Base-by-base conservation (phyloP, 2,797 vertebrate genomes). In the Poeciliopsis turneri region DNA sequence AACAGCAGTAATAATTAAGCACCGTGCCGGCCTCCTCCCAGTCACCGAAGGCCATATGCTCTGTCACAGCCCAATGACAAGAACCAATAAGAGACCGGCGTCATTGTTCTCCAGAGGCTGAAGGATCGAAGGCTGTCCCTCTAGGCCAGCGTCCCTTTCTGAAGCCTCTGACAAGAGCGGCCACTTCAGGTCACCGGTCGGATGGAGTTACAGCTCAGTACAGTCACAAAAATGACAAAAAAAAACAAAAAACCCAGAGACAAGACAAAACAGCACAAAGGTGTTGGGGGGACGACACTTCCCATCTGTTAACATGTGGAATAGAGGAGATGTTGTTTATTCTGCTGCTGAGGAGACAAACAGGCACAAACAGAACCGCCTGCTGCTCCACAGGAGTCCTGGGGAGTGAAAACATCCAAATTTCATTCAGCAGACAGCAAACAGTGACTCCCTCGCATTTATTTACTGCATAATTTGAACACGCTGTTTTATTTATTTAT, bases 1-100 rank as follows among this genome's bases (percentile, higher is more conserved):
- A 43, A 7, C 78, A 85, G 57, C 72, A 79, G 86, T 90, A 90
- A 93, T 84, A 81, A 64, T 72, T 69, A 66, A 87, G 77, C 84
- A 84, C 83, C 82, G 49, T 41, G 72, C 75, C 36, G 18, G 84
- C 73, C 87, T 76, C 77, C 77, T 78, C 78, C 69, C 86, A 77
- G 78, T 83, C 86, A 86, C 84, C 86, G 90, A 83, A 87, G 82
- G 81, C 94, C 93, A 94, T 94, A 94, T 95, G 93, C 80, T 91
- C 80, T 84, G 90, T 90, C 83, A 79, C 90, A 91, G 83, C 84
- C 66, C 85, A 82, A 28, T 30, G 75, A 89, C 88, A 89, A 80
- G 61, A 80, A 68, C 75, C 82, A 82, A 70, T 86, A 90, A 92
- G 88, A 93, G 85, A 90, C 88, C 13, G 74, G 87, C 83, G 74